phyloP scores from a whole-genome alignment of 23 tunicate genomes.

The Clavelina lepadiformis region DNA sequence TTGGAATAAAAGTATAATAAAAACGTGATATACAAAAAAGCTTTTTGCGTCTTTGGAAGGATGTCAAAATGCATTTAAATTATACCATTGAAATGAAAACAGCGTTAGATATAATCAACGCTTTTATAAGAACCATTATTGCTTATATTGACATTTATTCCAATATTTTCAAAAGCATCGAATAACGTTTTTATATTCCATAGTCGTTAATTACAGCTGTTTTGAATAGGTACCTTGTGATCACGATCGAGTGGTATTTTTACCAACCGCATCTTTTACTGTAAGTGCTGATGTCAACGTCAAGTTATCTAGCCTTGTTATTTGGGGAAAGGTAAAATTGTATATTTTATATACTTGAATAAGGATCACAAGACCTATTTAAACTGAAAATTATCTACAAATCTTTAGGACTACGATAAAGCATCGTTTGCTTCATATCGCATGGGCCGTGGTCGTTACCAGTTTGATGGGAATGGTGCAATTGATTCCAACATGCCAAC shows the following conservation, averaged over 20 bases:
- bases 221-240: slow-evolving; percentile 70
- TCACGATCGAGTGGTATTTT: slow-evolving; percentile 42
- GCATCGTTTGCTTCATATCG: slow-evolving; percentile 31
- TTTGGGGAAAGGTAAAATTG: slow-evolving; percentile 43
- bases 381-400: background rate
- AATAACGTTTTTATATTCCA: too few species aligned
- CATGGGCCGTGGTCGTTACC: slow-evolving; percentile 43
- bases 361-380: too few species aligned
- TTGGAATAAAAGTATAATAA: too few species aligned
- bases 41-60: too few species aligned
- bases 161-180: too few species aligned
- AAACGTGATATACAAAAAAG: too few species aligned
- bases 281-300: slow-evolving; percentile 8
- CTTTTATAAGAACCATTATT: too few species aligned
- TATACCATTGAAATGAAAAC: too few species aligned
- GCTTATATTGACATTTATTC: too few species aligned
- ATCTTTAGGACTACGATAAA: background rate
- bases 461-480: slow-evolving; percentile 53
- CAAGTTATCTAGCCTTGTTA: slow-evolving; percentile 1
- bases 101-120: too few species aligned
- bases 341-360: background rate
- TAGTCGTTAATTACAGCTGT: too few species aligned
- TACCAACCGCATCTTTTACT: slow-evolving; percentile 20
- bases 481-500: background rate
- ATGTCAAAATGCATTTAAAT: too few species aligned